Base-by-base conservation (phyloP, 2,113 vertebrate species). In the Malaclemys terrapin region DNA sequence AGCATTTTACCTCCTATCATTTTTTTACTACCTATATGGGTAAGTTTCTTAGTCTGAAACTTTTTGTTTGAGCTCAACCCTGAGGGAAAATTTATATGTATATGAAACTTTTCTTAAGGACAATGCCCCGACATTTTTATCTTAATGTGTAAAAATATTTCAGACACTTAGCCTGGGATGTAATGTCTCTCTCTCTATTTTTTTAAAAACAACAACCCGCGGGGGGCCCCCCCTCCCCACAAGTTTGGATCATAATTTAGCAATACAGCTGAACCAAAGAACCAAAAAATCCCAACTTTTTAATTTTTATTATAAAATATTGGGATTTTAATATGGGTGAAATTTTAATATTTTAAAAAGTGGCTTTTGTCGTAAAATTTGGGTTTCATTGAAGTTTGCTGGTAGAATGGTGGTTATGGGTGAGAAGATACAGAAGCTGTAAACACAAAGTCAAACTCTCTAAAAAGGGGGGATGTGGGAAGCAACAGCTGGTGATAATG, bases 11-110 rank as follows among this genome's bases (percentile, higher is more conserved):
- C 99, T 99, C 91, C 98, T 99, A 84, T 99, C 99, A 2, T 99
- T 99, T 99, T 99, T 99, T 99, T 99, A 99, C 99, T 99, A 99
- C 98, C 98, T 99, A 95, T 99, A 99, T 27, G 99, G 99, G 99
- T 99, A 98, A 97, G 98, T 97, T 24, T 31, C 29, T 88, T 22
- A 4, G 20, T 65, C 45, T 82, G 49, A 78, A 38, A 2, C 65
- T 82, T 57, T 65, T 42, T 53, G 85, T 35, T 59, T 85, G 31
- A 56, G 27, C 62, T 95, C 1, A 1, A 22, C 1, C 6, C 42
- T 56, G 5, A 20, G 82, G 45, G 65, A 20, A 24, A 79, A 49
- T 56, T 3, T 69, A 10, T 45, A 42, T 75, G 25, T 2, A 0
- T 27, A n/a, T 35, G 78, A 82, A 10, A 1, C 17, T 78, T 84